Conservation (phyloP, 2,113 vertebrate species). For the Hydrolagus affinis region DNA sequence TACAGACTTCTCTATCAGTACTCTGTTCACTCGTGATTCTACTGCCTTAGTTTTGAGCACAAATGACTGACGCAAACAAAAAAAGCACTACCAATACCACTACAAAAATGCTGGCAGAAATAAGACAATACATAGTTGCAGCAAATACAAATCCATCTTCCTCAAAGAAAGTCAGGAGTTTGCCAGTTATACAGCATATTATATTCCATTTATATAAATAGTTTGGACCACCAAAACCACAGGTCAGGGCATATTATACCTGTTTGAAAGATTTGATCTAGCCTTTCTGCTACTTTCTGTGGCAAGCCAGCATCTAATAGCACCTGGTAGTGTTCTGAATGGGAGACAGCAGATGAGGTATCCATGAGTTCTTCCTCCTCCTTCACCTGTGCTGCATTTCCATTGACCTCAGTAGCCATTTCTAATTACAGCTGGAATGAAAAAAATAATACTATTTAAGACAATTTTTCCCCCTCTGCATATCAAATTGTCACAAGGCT, state of each 20-base stretch:
- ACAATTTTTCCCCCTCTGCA: constrained; percentile 39
- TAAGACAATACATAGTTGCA: constrained; percentile 4
- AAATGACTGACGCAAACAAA: constrained; percentile 8
- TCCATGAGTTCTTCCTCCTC: constrained; percentile 96
- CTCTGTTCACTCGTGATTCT: neutral
- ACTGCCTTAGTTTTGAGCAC: constrained; percentile 2
- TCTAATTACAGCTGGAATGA: constrained; percentile 42
- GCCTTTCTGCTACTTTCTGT: constrained; percentile 92
- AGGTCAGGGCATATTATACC: constrained; percentile 65
- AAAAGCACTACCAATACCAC: constrained; percentile 22
- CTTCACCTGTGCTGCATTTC: constrained; percentile 82
- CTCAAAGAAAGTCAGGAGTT: constrained; percentile 14
- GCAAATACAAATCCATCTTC: constrained; percentile 21
- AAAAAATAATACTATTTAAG: constrained; percentile 33
- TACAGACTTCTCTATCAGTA: neutral
- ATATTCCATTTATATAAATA: constrained; percentile 21
- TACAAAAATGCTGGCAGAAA: constrained; percentile 24
- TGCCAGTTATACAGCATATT: constrained; percentile 11
- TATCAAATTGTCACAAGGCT: constrained; percentile 23
- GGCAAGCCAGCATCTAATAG: constrained; percentile 88
- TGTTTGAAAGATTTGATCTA: constrained; percentile 97
- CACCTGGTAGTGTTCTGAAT: constrained; percentile 90
- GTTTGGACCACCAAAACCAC: constrained; percentile 26
- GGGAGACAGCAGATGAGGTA: constrained; percentile 79
- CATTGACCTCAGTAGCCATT: constrained; percentile 98